Evolutionary conservation across 2,888 invertebrate genomes (phyloP), one percentile per base, ranked within the genome.

Genomic region (Luperina nickerlii): DNA sequence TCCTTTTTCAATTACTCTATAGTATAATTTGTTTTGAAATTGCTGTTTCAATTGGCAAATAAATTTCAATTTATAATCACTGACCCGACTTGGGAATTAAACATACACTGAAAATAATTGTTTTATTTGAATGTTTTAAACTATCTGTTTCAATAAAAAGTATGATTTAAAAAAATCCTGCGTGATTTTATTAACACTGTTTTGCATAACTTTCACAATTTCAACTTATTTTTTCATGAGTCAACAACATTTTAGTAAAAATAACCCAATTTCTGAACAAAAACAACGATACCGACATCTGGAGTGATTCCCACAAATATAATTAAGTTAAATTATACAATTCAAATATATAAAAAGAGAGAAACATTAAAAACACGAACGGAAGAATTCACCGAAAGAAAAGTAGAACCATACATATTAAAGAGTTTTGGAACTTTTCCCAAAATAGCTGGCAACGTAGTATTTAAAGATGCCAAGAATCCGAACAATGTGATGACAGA

Each of bases 401-500:
- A 87, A 81, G n/a, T 81, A 78, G 38, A 42, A 48, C 67, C 66
- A 60, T 71, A 74, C 48, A 72, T 62, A 76, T 78, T 79, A 77
- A 76, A 83, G 77, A 87, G 80, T 85, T 88, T 85, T 92, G 92
- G 90, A 91, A 90, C 87, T 83, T 78, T 88, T 92, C 92, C 91
- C 91, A 83, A 84, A 89, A 85, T 83, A 68, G 68, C 83, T 81
- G 80, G 77, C 84, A 85, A 70, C 85, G 71, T 78, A 84, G 88
- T 88, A 90, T 89, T 88, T 84, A 82, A 84, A 86, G 88, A 91
- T 94, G 94, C 94, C 94, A 95, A 94, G 92, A 92, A 79, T 90
- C 88, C 88, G 87, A 92, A 95, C 94, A 95, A 95, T 92, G 86
- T 89, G 88, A 81, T 84, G 84, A 76, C 84, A 81, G 67, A 73